These are phyloP conservation scores for Carcina quercana DNA, from an alignment of 2,888 invertebrate species.

Conservation along the genomic window DNA sequence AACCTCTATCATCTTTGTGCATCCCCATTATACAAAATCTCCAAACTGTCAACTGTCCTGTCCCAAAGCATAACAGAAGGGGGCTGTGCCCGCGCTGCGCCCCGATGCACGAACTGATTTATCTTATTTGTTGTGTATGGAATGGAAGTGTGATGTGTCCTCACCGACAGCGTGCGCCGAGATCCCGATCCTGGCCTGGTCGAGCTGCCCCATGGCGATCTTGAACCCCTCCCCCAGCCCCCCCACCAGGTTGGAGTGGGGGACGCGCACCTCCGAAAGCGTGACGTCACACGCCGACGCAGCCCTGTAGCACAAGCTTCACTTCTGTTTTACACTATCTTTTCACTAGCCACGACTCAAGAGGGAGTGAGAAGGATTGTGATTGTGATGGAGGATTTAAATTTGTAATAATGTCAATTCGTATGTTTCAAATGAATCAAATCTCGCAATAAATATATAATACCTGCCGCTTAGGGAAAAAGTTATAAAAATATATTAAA, in stretches of 20 bases:
- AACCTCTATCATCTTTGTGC: too few relatives aligned
- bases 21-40: too few relatives aligned
- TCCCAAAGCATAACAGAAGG: too few relatives aligned
- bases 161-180: conserved; percentile 82
- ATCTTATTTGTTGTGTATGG: neutral
- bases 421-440: too few relatives aligned
- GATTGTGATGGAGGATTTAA: too few relatives aligned
- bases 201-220: conserved; percentile 79
- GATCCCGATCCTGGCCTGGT: conserved; percentile 83
- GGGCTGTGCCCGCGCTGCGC: neutral
- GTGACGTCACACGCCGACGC: conserved; percentile 81
- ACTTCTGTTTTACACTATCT: conserved; percentile 39
- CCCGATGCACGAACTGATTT: too few relatives aligned
- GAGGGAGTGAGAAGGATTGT: neutral
- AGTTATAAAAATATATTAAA: too few relatives aligned
- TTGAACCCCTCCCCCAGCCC: conserved; percentile 76
- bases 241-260: conserved; percentile 67
- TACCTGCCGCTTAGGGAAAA: too few relatives aligned
- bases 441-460: too few relatives aligned
- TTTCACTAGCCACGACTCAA: too few relatives aligned
- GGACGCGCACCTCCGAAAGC: conserved; percentile 78
- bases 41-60: too few relatives aligned
- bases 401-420: too few relatives aligned
- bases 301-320: conserved; percentile 63
- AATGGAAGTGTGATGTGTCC: conserved; percentile 18